Base-by-base conservation (phyloP, 2,797 vertebrate genomes). In the Rhabdomys pumilio region DNA sequence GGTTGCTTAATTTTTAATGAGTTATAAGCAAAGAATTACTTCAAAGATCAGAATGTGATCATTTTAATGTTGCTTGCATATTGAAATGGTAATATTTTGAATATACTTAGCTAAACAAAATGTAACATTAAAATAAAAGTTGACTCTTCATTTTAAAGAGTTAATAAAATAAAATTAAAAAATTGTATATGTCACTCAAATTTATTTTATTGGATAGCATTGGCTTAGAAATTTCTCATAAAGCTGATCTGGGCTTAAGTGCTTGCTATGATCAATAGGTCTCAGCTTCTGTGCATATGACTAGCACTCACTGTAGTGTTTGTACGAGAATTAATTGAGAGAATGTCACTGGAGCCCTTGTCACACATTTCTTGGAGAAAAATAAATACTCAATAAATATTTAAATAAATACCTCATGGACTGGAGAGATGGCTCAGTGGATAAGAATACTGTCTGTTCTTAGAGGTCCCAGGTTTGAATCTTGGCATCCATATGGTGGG, bases 81-180 rank as follows among this genome's bases (percentile, higher is more conserved):
- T 59, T 92, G 22, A 83, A 91, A 91, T 76, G n/a, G 86, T 59
- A 83, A 47, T 95, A 87, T 82, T 96, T 93, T 94, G 83, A 41
- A 82, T 81, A 44, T 77, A 79, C 24, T 92, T 12, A 26, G 2
- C 75, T 81, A 81, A 89, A 75, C 82, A 69, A 87, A 92, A 84
- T 67, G 9, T 57, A 82, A 72, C 0, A 44, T 83, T 94, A 88
- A 82, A 92, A 55, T 91, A 73, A 95, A 77, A 55, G 44, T 75
- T 19, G 75, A 1, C 38, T 87, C 1, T 85, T 50, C 4, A n/a
- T 89, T 90, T 38, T 67, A 53, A 84, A 88, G 7, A 81, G 47
- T 92, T 57, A 6, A 22, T 79, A 89, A 55, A 67, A 79, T 50
- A 83, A 93, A 90, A 31, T 31, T 57, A 80, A 86, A 88, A 90